Conservation (phyloP, 2,888 invertebrate species). For the Eulithis prunata region DNA sequence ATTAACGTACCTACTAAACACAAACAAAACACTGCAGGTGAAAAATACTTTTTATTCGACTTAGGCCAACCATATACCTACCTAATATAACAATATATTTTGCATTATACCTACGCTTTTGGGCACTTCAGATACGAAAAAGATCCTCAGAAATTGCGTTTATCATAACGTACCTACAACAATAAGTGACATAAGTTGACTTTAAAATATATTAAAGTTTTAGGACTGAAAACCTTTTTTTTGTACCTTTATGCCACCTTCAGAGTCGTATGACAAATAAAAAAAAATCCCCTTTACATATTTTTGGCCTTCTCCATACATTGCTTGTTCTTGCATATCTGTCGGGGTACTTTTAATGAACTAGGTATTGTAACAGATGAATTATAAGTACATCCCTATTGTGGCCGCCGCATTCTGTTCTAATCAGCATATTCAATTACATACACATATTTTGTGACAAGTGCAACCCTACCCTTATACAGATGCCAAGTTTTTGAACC, state of each 20-base stretch:
- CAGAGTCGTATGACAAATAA: not conserved
- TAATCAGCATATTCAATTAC: constrained; percentile 79
- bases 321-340: constrained; percentile 39
- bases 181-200: too few relatives aligned
- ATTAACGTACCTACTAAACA: constrained; percentile 14
- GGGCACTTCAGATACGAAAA: too few relatives aligned
- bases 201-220: too few relatives aligned
- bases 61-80: too few relatives aligned
- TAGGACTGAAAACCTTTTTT: too few relatives aligned
- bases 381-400: constrained; percentile 38
- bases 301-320: constrained; percentile 38
- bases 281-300: not conserved
- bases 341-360: constrained; percentile 69
- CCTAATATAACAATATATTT: too few relatives aligned
- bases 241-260: too few relatives aligned
- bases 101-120: too few relatives aligned
- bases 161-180: too few relatives aligned
- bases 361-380: constrained; percentile 63
- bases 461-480: constrained; percentile 64
- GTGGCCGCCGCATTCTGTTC: constrained; percentile 49
- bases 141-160: too few relatives aligned
- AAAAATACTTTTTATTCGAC: not conserved
- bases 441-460: constrained; percentile 69
- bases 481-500: constrained; percentile 64
- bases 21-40: constrained; percentile 3